Evolutionary conservation across 2,113 vertebrate species (phyloP).

Genomic region (Toxotes chatareus): DNA sequence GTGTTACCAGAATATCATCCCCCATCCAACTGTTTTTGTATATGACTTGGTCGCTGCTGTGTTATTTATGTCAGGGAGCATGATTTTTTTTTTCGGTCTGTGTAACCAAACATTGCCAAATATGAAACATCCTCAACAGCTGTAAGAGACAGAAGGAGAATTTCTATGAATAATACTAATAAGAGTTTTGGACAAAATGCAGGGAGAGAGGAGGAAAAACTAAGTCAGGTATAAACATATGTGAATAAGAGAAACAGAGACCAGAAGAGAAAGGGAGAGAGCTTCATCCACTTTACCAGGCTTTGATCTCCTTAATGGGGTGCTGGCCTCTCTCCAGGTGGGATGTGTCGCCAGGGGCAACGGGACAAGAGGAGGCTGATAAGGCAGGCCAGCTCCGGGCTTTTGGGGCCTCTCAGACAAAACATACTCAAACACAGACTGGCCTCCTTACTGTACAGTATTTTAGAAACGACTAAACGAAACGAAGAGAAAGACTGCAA

Average conservation of each 20-base stretch:
- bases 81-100: slow-evolving; percentile 24
- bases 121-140: slow-evolving; percentile 3
- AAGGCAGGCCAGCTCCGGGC: slow-evolving; percentile 46
- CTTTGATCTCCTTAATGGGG: slow-evolving; percentile 80
- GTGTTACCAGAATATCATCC: slow-evolving; percentile 19
- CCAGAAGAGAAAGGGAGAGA: slow-evolving; percentile 5
- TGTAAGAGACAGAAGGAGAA: neutral
- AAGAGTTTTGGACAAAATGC: neutral
- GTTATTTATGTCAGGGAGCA: slow-evolving; percentile 44
- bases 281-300: slow-evolving; percentile 62
- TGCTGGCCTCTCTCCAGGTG: slow-evolving; percentile 72
- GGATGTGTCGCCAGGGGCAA: slow-evolving; percentile 75
- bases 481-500: neutral
- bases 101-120: slow-evolving; percentile 53
- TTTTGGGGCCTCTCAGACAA: slow-evolving; percentile 57
- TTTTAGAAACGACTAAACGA: slow-evolving; percentile 21
- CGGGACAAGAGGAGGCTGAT: slow-evolving; percentile 73
- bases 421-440: slow-evolving; percentile 55
- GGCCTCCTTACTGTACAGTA: slow-evolving; percentile 38
- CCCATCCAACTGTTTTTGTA: slow-evolving; percentile 21
- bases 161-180: neutral
- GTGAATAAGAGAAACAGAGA: slow-evolving; percentile 37
- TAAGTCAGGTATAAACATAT: slow-evolving; percentile 35
- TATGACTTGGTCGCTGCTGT: slow-evolving; percentile 36
- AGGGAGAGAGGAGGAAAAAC: slow-evolving; percentile 14